Percentiles rank a stretch among this genome's conserved stretches.
Evolutionary conservation across 2,113 vertebrate species (phyloP).

Genomic region (Halichoeres trimaculatus): DNA sequence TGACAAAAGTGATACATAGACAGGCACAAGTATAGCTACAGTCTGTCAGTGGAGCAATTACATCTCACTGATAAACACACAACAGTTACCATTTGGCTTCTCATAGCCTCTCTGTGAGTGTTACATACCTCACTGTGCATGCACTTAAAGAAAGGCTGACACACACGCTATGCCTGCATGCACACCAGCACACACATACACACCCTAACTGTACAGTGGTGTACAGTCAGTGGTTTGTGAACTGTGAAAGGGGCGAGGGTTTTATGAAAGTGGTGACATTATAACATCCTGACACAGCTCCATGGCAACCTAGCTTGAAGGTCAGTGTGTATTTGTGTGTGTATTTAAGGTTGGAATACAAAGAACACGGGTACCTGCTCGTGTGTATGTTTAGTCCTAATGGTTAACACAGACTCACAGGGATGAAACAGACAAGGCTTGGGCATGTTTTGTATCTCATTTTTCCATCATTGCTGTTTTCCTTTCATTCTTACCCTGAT

Average conservation of each 20-base stretch:
- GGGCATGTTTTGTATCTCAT: background rate
- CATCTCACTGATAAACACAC: constrained; percentile 34
- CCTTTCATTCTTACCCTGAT: background rate
- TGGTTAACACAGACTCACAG: constrained; percentile 7
- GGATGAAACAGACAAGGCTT: constrained; percentile 24
- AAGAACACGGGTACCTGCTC: background rate
- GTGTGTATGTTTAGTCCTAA: constrained; percentile 16
- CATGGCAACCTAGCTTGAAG: constrained; percentile 72
- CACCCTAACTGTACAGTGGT: background rate
- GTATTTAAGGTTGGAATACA: constrained; percentile 23
- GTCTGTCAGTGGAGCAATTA: constrained; percentile 48
- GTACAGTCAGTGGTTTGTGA: constrained; percentile 56
- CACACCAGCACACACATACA: constrained; percentile 2
- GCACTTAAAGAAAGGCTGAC: constrained; percentile 24
- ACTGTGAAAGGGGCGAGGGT: constrained; percentile 69
- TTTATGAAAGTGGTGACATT: constrained; percentile 77
- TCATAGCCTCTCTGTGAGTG: constrained; percentile 27
- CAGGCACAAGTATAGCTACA: constrained; percentile 34
- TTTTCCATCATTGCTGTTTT: background rate
- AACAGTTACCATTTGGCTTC: constrained; percentile 42
- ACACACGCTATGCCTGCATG: background rate
- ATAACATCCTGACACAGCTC: constrained; percentile 66
- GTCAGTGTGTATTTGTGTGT: constrained; percentile 55
- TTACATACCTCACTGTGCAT: constrained; percentile 33
- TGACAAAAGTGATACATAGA: constrained; percentile 31